These are phyloP conservation scores for Pardalotus punctatus DNA, from an alignment of 2,113 vertebrate species.

Conservation along the genomic window DNA sequence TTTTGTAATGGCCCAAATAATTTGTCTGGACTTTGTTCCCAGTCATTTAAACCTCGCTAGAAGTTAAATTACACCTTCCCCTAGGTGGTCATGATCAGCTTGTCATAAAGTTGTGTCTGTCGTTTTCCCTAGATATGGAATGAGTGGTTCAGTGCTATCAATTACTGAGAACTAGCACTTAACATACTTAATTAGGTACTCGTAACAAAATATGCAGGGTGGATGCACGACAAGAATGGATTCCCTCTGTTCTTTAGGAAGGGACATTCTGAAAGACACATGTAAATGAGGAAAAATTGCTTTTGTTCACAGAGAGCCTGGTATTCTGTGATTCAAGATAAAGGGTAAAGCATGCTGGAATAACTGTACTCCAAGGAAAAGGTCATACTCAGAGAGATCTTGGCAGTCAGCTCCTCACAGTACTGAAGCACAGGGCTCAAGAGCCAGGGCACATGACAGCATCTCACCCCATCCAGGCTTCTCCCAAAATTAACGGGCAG, in stretches of 20 bases:
- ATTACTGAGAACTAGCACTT: background rate
- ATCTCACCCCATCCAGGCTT: background rate
- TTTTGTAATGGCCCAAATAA: background rate
- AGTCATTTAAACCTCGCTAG: background rate
- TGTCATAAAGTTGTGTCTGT: background rate
- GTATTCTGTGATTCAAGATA: background rate
- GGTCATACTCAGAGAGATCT: background rate
- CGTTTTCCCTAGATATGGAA: background rate
- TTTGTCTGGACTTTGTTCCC: background rate
- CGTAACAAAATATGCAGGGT: background rate
- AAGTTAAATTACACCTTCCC: background rate
- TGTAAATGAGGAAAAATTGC: background rate
- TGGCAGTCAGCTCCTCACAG: background rate
- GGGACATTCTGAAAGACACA: background rate
- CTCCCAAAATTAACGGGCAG: rapidly evolving
- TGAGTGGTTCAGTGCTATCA: background rate
- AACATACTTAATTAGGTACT: background rate
- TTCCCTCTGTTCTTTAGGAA: background rate
- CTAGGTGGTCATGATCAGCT: background rate
- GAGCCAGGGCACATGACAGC: background rate
- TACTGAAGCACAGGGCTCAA: background rate
- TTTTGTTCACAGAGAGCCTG: background rate
- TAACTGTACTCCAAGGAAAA: background rate
- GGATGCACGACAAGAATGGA: rapidly evolving
- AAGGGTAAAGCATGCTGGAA: background rate